Evolutionary conservation across 64 coral and sea anemone species (phyloP), one percentile per base, ranked within the genome.

Genomic region (Orbicella faveolata): DNA sequence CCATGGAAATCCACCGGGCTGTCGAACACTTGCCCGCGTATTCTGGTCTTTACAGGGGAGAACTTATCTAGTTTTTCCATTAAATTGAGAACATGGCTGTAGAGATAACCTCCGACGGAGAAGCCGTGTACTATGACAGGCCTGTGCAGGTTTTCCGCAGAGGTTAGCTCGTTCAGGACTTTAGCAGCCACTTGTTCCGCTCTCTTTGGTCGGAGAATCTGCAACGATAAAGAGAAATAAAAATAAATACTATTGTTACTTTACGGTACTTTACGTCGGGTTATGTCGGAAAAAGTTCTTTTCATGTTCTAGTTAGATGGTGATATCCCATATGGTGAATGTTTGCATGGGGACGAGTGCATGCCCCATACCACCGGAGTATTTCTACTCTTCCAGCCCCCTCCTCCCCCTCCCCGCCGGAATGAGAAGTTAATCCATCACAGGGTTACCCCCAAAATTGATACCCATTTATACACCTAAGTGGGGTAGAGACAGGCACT

Each of bases 1-100:
- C 91, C 94, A 36, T 92, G 65, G 75, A 98, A 98, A 74, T 95
- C 93, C 48, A 98, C 96, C 5, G 96, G 96, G 37, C 93, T 95
- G 39, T 98, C 96, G 21, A 95, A 95, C 18, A 98, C 91, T 69
- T 98, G 96, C 9, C 96, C 96, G 23, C 76, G 76, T 73, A 98
- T 98, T 74, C 96, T 90, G 23, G 91, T 74, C 72, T 91, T 95
- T 1, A 98, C 96, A 0, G 93, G 63, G 1, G 54, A 64, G 30
- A 91, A 98, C 61, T 90, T 95, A 34, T 79, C 78, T 36, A 79
- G 73, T 13, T 78, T 98, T 52, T 91, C 79, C 62, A 98, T 95
- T 39, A 95, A 80, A 62, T 95, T 95, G 52, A 98, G 87, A 34
- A 95, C 91, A 34, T 98, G 96, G 66, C 90, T 90, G 79, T 98